Percentiles rank a stretch among this genome's conserved stretches.
Evolutionary conservation across 2,888 invertebrate species (phyloP).

Genomic region (Gandaritis pyraliata): DNA sequence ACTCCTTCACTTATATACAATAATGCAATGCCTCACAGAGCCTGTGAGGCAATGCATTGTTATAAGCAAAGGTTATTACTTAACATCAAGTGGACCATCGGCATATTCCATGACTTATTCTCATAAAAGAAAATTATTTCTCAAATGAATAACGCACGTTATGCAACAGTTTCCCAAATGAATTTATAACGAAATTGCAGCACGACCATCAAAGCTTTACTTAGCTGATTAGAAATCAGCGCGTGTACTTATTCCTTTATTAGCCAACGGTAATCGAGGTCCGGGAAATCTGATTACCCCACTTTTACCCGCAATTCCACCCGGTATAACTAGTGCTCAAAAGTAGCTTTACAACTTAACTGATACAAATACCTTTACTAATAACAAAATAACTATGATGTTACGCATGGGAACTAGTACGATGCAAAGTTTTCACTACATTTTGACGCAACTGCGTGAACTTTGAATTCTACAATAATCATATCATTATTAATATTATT

Average conservation of each 20-base stretch:
- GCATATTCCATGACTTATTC: too few relatives aligned
- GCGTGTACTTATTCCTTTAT: slow-evolving; percentile 30
- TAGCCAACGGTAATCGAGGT: slow-evolving; percentile 29
- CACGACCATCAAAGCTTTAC: slow-evolving; percentile 13
- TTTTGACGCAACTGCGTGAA: too few relatives aligned
- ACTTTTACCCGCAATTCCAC: slow-evolving; percentile 4
- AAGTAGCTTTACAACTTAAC: neutral
- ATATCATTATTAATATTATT: too few relatives aligned
- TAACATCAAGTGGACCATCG: too few relatives aligned
- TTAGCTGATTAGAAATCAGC: slow-evolving; percentile 34
- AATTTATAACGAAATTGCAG: neutral
- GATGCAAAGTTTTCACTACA: too few relatives aligned
- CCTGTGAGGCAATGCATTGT: too few relatives aligned
- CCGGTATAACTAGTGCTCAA: neutral
- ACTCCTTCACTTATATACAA: too few relatives aligned
- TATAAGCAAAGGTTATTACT: too few relatives aligned
- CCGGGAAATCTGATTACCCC: slow-evolving; percentile 24
- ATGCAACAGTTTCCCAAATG: neutral
- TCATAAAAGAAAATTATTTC: too few relatives aligned
- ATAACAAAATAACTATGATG: neutral
- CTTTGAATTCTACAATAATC: too few relatives aligned
- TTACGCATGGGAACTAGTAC: too few relatives aligned
- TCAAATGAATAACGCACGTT: neutral
- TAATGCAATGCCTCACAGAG: too few relatives aligned
- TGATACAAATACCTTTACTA: slow-evolving; percentile 9